phyloP scores from a whole-genome alignment of 2,888 invertebrate species.

The Dasypolia templi region DNA sequence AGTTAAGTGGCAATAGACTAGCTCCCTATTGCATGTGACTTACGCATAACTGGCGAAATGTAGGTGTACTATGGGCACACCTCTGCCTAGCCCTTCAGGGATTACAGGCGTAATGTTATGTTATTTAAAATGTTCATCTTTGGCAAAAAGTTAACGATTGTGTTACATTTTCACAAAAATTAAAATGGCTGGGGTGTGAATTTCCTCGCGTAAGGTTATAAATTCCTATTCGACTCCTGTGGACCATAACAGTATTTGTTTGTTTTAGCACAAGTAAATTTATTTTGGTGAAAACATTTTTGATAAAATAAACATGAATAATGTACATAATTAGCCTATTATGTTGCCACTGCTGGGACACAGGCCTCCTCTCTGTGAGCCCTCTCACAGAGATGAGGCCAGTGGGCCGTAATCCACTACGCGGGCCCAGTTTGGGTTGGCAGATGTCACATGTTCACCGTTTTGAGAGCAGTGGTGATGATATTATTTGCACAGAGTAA shows the following conservation, averaged over 20 bases:
- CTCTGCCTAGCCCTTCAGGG: too few relatives aligned
- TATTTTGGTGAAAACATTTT: slow-evolving; percentile 25
- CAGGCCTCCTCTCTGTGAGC: too few relatives aligned
- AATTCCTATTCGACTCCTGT: slow-evolving; percentile 42
- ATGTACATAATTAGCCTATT: too few relatives aligned
- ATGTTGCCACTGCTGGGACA: too few relatives aligned
- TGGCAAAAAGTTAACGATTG: background rate
- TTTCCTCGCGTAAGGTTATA: slow-evolving; percentile 1
- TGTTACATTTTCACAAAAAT: slow-evolving; percentile 13
- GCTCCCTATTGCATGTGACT: too few relatives aligned
- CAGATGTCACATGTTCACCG: too few relatives aligned
- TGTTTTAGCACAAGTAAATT: slow-evolving; percentile 5
- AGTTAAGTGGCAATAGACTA: too few relatives aligned
- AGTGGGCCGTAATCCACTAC: too few relatives aligned
- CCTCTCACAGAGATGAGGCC: too few relatives aligned
- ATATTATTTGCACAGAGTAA: too few relatives aligned
- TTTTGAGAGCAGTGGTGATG: too few relatives aligned
- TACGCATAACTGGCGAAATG: background rate
- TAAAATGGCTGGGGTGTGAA: slow-evolving; percentile 3
- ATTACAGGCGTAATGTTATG: background rate
- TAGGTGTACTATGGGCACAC: background rate
- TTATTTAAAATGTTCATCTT: background rate
- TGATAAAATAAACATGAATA: background rate
- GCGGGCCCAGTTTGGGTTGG: too few relatives aligned
- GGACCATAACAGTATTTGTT: slow-evolving; percentile 31